Evolutionary conservation across 2,113 vertebrate genomes (phyloP), one percentile per base, ranked within the genome.

Genomic region (Clarias macrocephalus): DNA sequence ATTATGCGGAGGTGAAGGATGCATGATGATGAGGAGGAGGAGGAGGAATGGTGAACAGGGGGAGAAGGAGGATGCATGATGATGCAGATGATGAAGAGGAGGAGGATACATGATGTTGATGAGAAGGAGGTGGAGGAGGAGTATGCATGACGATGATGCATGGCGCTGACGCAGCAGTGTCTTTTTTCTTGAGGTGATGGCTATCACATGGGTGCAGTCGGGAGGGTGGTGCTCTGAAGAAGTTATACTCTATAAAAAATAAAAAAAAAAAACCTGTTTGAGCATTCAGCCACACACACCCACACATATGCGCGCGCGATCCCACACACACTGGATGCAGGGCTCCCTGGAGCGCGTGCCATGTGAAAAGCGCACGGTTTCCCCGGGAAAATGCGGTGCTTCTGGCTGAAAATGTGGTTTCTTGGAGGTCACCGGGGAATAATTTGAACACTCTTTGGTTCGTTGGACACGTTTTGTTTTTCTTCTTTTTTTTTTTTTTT

Each of bases 221-320:
- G 85, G 84, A 86, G 86, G 89, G 90, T 80, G 89, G 90, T 85
- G 88, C 88, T 80, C 76, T 80, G 48, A 19, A 30, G 56, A 21
- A 66, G 72, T 59, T 63, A 63, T 48, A 57, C 33, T 59, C 30
- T 84, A 75, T 84, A 1, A 37, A 37, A 37, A 37, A 37, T 33
- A 37, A 37, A 37, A 37, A 37, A 84, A 84, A 60, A 84, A 73
- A 60, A 42, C 30, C 66, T 54, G 66, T 56, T 84, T 72, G n/a
- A 68, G n/a, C 48, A 80, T 2, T 23, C 48, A 84, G n/a, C 5
- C 12, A 37, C 84, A 13, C 12, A 37, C 84, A 59, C 56, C 0
- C 62, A 33, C 57, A 9, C 9, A 88, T 3, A 37, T 2, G 33
- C 33, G 33, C 33, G 2, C 33, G 33, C 33, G 33, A 2, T 37